phyloP scores from a whole-genome alignment of 2,888 invertebrate species.

The Chaitophorus viminalis region DNA sequence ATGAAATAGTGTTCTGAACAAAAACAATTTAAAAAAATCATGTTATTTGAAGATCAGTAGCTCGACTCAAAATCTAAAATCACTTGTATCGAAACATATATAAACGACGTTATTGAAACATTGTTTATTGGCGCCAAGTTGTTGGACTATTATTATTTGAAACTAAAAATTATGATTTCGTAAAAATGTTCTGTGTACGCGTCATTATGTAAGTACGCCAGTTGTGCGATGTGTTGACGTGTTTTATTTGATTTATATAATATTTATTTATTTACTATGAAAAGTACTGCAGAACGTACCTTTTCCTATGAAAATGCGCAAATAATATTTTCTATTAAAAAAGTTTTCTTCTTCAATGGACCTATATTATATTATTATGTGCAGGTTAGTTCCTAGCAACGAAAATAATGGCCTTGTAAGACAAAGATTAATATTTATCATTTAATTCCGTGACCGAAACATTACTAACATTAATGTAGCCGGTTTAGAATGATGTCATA shows the following conservation, averaged over 20 bases:
- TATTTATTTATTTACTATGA: background rate
- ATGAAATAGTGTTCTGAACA: too few relatives aligned
- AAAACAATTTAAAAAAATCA: too few relatives aligned
- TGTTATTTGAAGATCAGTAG: too few relatives aligned
- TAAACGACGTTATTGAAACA: background rate
- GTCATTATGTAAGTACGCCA: too few relatives aligned
- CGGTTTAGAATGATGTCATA: background rate
- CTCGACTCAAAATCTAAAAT: too few relatives aligned
- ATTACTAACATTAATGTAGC: background rate
- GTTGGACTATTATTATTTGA: background rate
- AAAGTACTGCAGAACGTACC: background rate
- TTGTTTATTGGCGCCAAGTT: background rate
- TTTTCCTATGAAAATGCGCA: background rate
- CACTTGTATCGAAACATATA: too few relatives aligned
- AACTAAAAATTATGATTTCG: background rate
- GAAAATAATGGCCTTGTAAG: background rate
- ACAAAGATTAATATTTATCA: background rate
- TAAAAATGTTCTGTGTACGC: too few relatives aligned
- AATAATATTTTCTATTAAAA: background rate
- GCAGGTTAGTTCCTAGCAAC: background rate
- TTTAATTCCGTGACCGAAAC: conserved; percentile 5
- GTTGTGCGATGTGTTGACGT: too few relatives aligned
- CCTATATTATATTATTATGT: too few relatives aligned
- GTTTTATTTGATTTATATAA: background rate
- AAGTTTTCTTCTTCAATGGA: background rate